Evolutionary conservation across 1,140 invertebrate genomes (phyloP), one percentile per base, ranked within the genome.

Genomic region (Rhyzopertha dominica): DNA sequence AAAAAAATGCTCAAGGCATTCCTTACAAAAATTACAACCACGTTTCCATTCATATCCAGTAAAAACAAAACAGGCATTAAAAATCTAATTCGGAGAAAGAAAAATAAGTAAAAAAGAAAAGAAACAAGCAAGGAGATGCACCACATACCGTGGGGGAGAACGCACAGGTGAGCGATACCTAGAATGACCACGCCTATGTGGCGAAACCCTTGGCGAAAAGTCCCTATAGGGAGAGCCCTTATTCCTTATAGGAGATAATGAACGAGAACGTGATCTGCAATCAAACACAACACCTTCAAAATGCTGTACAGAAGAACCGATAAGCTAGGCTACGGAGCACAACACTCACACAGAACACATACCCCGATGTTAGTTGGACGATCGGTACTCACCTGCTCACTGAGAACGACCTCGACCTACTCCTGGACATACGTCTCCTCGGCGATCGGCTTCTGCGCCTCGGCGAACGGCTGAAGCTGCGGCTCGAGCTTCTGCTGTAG

Each of bases 361-460:
- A 10, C 23, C 5, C 19, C 25, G 7, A n/a, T n/a, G n/a, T n/a
- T n/a, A n/a, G n/a, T n/a, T n/a, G n/a, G n/a, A n/a, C n/a, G n/a
- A n/a, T n/a, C n/a, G n/a, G n/a, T 24, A 61, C 56, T 51, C 62
- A 76, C 75, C 75, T 70, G 66, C 74, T 77, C 2, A 76, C 70
- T 7, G 59, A 56, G 40, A 66, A 69, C 12, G 74, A 74, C 31
- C 69, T 62, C 7, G 54, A 19, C 13, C 56, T 58, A 20, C 52
- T 51, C 14, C 58, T 34, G 35, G 47, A 39, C 14, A 58, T 43
- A 35, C 54, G 28, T 16, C 62, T 50, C 9, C 70, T 66, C 1
- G 67, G 65, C 12, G 71, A 67, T 49, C 72, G 71, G 9, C 74
- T 65, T 12, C 63, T 62, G 18, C 56, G 43, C 53, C 73, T 66